These are phyloP conservation scores for Noctua comes DNA, from an alignment of 2,888 invertebrate genomes.

Conservation along the genomic window DNA sequence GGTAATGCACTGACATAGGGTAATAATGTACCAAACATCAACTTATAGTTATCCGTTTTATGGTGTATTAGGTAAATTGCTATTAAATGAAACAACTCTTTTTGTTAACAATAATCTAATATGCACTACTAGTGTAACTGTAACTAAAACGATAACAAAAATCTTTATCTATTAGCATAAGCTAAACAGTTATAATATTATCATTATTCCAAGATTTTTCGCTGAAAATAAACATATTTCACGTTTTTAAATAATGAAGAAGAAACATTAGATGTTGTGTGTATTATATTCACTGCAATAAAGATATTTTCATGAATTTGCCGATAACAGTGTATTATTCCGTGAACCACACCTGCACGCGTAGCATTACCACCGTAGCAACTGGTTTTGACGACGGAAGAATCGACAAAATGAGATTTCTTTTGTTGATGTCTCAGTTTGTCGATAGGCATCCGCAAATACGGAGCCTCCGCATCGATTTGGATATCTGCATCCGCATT, in stretches of 20 bases:
- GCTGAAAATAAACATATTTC: constrained; percentile 53
- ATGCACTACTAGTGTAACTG: constrained; percentile 63
- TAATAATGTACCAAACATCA: constrained; percentile 27
- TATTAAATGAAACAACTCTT: constrained; percentile 61
- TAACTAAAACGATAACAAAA: constrained; percentile 59
- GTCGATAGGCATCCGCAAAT: no score
- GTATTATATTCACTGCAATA: constrained; percentile 50
- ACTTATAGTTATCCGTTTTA: constrained; percentile 12
- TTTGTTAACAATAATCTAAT: constrained; percentile 65
- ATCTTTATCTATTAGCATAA: constrained; percentile 48
- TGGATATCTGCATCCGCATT: no score
- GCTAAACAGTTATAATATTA: constrained; percentile 46
- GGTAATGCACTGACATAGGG: constrained; percentile 33
- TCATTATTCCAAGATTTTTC: constrained; percentile 47
- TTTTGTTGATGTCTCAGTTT: no score
- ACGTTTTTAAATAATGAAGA: constrained; percentile 23
- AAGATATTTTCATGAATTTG: constrained; percentile 52
- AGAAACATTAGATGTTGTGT: constrained; percentile 32
- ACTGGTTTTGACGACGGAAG: no score
- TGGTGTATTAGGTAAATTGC: constrained; percentile 11
- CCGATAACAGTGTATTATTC: constrained; percentile 44
- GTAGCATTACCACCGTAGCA: no score
- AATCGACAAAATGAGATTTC: no score
- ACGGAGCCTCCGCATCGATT: no score
- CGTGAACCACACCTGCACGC: constrained; percentile 4